These are phyloP conservation scores for Hirundo rustica DNA, from an alignment of 2,797 vertebrate genomes.

Conservation along the genomic window DNA sequence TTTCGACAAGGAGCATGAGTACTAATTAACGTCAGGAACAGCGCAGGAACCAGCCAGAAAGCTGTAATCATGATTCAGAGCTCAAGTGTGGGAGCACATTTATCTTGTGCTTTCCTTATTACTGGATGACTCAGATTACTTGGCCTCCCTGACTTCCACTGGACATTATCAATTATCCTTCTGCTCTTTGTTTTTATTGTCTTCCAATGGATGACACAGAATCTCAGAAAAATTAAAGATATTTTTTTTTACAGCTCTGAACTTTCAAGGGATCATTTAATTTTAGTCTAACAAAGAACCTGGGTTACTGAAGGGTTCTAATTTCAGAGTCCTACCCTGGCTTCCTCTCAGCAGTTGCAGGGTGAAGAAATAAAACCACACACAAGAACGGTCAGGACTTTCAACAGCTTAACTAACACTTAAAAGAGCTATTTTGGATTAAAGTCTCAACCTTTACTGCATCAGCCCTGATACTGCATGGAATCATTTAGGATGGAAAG, in stretches of 20 bases:
- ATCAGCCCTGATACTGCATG: neutral
- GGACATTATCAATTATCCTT: neutral
- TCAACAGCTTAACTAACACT: neutral
- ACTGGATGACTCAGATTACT: slow-evolving; percentile 5
- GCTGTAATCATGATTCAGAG: slow-evolving; percentile 56
- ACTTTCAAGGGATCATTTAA: neutral
- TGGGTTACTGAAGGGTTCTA: neutral
- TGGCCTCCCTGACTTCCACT: slow-evolving; percentile 28
- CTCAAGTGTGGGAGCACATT: slow-evolving; percentile 38
- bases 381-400: neutral
- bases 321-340: neutral
- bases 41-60: slow-evolving; percentile 1
- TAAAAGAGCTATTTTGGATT: neutral
- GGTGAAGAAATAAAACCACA: neutral
- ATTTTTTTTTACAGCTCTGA: neutral
- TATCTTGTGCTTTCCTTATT: slow-evolving; percentile 46
- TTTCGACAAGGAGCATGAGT: neutral
- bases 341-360: neutral
- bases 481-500: neutral
- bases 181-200: neutral
- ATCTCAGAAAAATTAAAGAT: neutral
- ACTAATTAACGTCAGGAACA: slow-evolving; percentile 40
- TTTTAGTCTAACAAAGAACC: neutral
- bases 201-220: neutral
- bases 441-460: neutral